These are phyloP conservation scores for Mesocricetus auratus DNA, from an alignment of 2,113 vertebrate species.

Conservation along the genomic window DNA sequence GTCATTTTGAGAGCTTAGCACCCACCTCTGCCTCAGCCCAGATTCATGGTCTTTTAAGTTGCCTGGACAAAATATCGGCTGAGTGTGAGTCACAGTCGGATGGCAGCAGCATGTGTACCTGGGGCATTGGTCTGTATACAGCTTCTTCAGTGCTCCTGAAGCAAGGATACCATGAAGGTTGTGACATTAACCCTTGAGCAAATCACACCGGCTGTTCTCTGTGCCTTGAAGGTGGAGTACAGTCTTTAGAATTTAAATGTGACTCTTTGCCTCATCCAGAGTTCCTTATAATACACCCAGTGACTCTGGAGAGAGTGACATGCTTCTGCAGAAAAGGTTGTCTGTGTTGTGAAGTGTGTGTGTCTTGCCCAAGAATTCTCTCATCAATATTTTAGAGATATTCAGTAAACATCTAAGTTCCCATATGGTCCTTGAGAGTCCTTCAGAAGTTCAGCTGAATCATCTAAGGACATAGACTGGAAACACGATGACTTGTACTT, in stretches of 20 bases:
- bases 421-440: background rate
- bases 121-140: background rate
- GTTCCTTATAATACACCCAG: background rate
- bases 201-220: background rate
- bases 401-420: background rate
- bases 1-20: background rate
- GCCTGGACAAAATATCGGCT: slow-evolving; percentile 1
- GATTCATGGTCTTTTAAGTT: background rate
- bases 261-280: background rate
- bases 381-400: slow-evolving; percentile 27
- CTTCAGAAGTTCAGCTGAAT: background rate
- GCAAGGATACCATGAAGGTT: background rate
- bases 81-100: background rate
- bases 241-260: slow-evolving; percentile 15
- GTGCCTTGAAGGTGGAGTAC: background rate
- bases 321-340: slow-evolving; percentile 45
- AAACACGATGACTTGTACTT: background rate
- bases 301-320: background rate
- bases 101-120: background rate
- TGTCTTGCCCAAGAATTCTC: slow-evolving; percentile 6
- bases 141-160: background rate
- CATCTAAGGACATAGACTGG: background rate
- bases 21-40: background rate
- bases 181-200: background rate
- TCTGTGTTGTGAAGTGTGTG: background rate